Percentiles rank a stretch among this genome's conserved stretches.
Evolutionary conservation across 2,113 vertebrate species (phyloP).

Genomic region (Oreochromis aureus): DNA sequence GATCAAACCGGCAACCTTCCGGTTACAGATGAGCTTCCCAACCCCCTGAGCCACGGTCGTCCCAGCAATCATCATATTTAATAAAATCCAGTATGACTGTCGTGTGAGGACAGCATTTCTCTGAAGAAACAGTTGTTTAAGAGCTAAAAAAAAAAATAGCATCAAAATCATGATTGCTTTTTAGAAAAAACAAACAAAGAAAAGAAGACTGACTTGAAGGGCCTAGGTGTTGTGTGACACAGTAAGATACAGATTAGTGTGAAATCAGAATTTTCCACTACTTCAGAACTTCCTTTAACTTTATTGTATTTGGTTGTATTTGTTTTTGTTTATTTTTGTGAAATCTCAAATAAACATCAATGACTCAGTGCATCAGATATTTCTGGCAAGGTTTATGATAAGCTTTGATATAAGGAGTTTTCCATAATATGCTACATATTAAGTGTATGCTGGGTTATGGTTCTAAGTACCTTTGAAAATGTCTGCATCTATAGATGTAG

Average conservation of each 20-base stretch:
- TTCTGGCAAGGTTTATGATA: background rate
- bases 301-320: background rate
- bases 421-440: background rate
- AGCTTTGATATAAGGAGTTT: background rate
- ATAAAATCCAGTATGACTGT: background rate
- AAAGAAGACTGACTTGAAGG: background rate
- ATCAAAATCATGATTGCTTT: background rate
- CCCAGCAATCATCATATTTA: background rate
- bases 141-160: background rate
- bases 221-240: background rate
- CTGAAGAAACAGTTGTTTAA: background rate
- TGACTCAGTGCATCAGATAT: background rate
- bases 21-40: background rate
- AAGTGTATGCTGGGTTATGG: background rate
- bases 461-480: background rate
- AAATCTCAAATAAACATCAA: background rate
- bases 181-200: background rate
- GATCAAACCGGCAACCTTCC: rapidly evolving
- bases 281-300: background rate
- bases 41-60: background rate
- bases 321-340: background rate
- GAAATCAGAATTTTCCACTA: background rate
- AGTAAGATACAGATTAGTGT: background rate
- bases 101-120: background rate
- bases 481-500: background rate